phyloP scores from a whole-genome alignment of 2,797 vertebrate species.

The Lepus oiostolus region DNA sequence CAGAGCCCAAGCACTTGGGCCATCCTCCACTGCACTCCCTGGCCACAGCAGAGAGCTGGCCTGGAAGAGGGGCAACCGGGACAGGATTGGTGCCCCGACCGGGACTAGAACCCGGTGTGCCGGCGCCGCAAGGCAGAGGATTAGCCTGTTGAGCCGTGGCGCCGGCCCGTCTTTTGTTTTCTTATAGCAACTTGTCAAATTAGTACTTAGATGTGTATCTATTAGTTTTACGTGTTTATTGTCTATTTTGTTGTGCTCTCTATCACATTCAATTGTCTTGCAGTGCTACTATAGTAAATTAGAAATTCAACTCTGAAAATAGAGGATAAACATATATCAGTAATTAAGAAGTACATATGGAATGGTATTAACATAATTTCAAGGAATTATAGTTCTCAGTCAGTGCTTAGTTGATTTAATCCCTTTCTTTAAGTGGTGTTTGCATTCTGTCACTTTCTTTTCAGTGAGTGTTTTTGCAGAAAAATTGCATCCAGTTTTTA shows the following conservation, averaged over 20 bases:
- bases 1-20: no score
- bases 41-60: no score
- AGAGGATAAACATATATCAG: constrained; percentile 43
- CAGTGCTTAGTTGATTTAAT: constrained; percentile 55
- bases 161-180: background rate
- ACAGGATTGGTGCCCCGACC: no score
- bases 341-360: constrained; percentile 74
- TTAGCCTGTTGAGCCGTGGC: no score
- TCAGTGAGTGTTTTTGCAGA: background rate
- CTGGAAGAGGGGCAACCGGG: no score
- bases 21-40: no score
- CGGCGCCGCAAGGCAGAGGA: no score
- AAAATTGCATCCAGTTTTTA: background rate
- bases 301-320: constrained; percentile 57
- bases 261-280: constrained; percentile 49
- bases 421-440: constrained; percentile 35
- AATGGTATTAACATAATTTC: constrained; percentile 30
- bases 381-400: constrained; percentile 51
- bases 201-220: background rate
- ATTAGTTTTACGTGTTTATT: background rate
- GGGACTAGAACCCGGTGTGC: no score
- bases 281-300: constrained; percentile 19
- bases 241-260: background rate
- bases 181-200: background rate
- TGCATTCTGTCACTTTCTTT: constrained; percentile 13